Evolutionary conservation across 2,797 vertebrate species (phyloP).

Genomic region (Rhynchotus rufescens): DNA sequence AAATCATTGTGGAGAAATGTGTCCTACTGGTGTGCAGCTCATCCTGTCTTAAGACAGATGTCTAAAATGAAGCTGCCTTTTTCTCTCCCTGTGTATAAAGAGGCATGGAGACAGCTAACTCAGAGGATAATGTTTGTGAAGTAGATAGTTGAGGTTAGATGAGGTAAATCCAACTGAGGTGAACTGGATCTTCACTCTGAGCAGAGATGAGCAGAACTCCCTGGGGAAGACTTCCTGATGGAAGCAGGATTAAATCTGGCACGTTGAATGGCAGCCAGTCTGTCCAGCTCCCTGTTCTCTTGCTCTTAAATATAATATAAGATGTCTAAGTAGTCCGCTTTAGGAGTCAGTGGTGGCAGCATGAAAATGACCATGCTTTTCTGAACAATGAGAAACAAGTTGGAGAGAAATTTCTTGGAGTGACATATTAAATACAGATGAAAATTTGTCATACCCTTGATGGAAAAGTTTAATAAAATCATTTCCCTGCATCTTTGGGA

Average conservation of each 20-base stretch:
- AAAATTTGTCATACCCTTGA: fast-evolving
- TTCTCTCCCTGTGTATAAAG: neutral
- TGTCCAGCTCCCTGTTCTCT: neutral
- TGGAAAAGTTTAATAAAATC: neutral
- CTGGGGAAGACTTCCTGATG: neutral
- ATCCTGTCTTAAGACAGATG: neutral
- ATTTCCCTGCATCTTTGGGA: neutral
- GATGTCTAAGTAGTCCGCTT: neutral
- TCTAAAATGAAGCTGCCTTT: neutral
- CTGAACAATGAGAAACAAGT: neutral
- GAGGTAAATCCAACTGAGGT: neutral
- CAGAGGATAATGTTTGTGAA: neutral
- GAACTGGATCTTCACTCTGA: conserved; percentile 18
- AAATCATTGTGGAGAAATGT: neutral
- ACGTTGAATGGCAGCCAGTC: neutral
- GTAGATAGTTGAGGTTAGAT: neutral
- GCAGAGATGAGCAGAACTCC: neutral
- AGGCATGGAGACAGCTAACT: neutral
- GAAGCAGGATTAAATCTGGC: neutral
- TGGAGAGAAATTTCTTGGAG: neutral
- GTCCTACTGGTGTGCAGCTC: neutral
- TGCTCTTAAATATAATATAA: neutral
- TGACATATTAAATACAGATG: neutral
- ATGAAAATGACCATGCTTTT: neutral
- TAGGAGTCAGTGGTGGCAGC: neutral